Evolutionary conservation across 2,113 vertebrate genomes (phyloP).

Genomic region (Todiramphus saurophagus): DNA sequence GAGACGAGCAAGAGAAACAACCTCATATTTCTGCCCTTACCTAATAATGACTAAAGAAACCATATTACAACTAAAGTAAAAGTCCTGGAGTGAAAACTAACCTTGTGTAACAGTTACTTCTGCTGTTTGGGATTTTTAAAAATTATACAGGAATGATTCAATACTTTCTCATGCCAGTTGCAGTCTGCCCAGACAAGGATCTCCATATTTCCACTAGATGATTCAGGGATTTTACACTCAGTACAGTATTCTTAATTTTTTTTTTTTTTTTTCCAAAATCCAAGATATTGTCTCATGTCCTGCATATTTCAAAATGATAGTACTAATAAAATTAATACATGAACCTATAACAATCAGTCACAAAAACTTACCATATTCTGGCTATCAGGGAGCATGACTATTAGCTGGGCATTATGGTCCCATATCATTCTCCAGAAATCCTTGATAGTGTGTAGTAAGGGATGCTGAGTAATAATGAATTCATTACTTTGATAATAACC

Average conservation of each 20-base stretch:
- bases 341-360: not conserved
- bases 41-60: not conserved
- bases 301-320: not conserved
- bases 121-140: not conserved
- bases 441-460: conserved; percentile 87
- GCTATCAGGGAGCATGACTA: conserved; percentile 88
- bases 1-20: not conserved
- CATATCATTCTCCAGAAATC: conserved; percentile 99
- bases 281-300: not conserved
- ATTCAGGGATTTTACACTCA: not conserved
- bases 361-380: conserved; percentile 82
- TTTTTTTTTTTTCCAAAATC: not conserved
- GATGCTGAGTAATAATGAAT: conserved; percentile 95
- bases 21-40: not conserved
- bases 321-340: not conserved
- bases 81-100: not conserved
- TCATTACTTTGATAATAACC: conserved; percentile 89
- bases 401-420: conserved; percentile 90
- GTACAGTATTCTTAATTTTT: not conserved
- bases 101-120: not conserved
- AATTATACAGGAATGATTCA: not conserved
- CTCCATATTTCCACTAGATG: not conserved
- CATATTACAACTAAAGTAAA: not conserved
- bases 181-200: not conserved
- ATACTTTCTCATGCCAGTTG: not conserved